Base-by-base conservation (phyloP, 1,140 invertebrate genomes). In the Conus betulinus region DNA sequence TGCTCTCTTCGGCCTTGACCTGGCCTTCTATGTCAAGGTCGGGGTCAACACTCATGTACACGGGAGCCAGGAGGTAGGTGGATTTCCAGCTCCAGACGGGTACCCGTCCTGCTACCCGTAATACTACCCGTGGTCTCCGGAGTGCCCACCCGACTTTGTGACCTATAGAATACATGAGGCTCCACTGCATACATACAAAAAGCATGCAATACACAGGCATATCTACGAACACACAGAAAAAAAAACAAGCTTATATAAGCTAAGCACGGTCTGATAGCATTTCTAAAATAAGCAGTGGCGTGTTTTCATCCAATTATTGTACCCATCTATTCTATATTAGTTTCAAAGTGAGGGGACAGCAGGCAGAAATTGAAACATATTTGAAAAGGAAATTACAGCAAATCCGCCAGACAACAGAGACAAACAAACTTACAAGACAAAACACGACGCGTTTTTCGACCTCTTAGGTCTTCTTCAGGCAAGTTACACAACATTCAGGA, bases 1-100 rank as follows among this genome's bases (percentile, higher is more conserved):
- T 52, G 79, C 79, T 81, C 23, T 23, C 51, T 81, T 17, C 39
- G 15, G 2, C 51, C 51, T 81, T 55, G 39, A 81, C 79, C 13
- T 20, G 15, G 8, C 25, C 79, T 13, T 81, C 79, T 25, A 5
- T 15, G 13, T 84, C 55, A 84, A 67, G 82, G 53, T 27, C 57
- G 27, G 53, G 57, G 82, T 84, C 27, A 60, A 63, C 52, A 53
- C n/a, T 63, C 57, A 84, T 84, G 55, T n/a, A 53, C 82, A 84
- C 79, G 79, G 51, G 51, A 52, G 79, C 79, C 51, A 81, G 51
- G 51, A 25, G 79, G 79, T 10, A 81, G 6, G 20, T 81, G 79
- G 5, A 81, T 15, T 23, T 81, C 39, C 39, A 81, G 79, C 23
- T 81, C 79, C 79, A 81, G 20, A 23, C 79, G 79, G 13, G 39